Base-by-base conservation (phyloP, 1,140 invertebrate species). In the Eufriesea mexicana region DNA sequence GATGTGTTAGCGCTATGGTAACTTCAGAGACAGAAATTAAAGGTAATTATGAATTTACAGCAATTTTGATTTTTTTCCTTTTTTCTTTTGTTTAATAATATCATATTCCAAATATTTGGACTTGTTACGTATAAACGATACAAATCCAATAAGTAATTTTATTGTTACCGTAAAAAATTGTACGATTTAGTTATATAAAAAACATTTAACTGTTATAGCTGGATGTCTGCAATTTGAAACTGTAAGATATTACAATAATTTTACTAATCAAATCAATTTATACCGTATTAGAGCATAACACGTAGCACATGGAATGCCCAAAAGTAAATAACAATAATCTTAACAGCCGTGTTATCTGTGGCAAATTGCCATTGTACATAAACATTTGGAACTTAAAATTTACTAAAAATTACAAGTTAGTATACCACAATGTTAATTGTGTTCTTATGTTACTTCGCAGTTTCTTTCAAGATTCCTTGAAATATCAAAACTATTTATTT, bases 21-120 rank as follows among this genome's bases (percentile, higher is more conserved):
- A 89, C 84, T 91, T 91, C 82, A 82, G 90, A 89, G 90, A 91
- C 90, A 91, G 90, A 91, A 91, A 91, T 89, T 86, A 88, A 90
- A 91, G 86, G 76, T 66, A 66, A 80, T 88, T 57, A 68, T 66
- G 20, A 16, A 59, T 45, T 78, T 74, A 76, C 68, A 64, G 45
- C 47, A 66, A 86, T 67, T 85, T 66, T 75, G 83, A 77, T 77
- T 88, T 83, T 84, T 86, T 68, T 86, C 70, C 75, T 85, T 64
- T 75, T 49, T 86, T 71, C 82, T 74, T 62, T 7, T 86, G 76
- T 84, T 67, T 66, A 49, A 84, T 77, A 89, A 71, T 25, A 49
- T 77, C 86, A 84, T 51, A 35, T 77, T 79, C 75, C 82, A 88
- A 90, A 87, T 71, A 84, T 67, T 83, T 73, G 59, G 54, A 76